Conservation (phyloP, 2,113 vertebrate species). For the Octodon degus region DNA sequence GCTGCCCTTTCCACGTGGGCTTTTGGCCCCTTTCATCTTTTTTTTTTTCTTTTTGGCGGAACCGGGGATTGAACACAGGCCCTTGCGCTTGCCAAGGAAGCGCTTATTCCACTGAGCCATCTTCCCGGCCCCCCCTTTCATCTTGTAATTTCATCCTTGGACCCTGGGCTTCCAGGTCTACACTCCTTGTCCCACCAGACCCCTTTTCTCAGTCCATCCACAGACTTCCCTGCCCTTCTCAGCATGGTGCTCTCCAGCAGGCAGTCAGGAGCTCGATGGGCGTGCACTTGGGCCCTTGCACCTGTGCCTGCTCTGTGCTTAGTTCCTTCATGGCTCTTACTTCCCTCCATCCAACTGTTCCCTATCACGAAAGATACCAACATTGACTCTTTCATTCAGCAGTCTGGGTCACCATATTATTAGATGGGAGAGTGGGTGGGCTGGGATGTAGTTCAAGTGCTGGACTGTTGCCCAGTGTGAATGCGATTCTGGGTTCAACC, state of each 20-base stretch:
- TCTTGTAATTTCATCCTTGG: conserved; percentile 16
- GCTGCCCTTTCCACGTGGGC: neutral
- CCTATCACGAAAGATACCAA: neutral
- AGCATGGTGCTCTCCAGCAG: neutral
- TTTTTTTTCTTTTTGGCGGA: no score
- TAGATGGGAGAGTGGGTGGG: neutral
- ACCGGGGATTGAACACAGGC: no score
- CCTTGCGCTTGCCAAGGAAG: no score
- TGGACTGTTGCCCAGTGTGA: neutral
- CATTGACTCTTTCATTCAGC: conserved; percentile 1
- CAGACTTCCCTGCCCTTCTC: neutral
- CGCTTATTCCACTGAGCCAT: no score
- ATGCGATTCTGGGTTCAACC: neutral
- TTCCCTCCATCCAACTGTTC: neutral
- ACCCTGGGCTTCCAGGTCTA: neutral
- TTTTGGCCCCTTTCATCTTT: conserved; percentile 22
- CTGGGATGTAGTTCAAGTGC: neutral
- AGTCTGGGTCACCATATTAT: neutral
- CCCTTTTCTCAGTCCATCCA: neutral
- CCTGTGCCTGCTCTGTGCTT: neutral
- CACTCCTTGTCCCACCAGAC: neutral
- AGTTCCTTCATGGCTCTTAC: neutral
- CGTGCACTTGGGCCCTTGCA: neutral
- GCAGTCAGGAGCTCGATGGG: neutral
- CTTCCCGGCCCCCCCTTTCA: neutral